These are phyloP conservation scores for Aradophagus sp. DNA, from an alignment of 1,140 invertebrate genomes.

Conservation along the genomic window DNA sequence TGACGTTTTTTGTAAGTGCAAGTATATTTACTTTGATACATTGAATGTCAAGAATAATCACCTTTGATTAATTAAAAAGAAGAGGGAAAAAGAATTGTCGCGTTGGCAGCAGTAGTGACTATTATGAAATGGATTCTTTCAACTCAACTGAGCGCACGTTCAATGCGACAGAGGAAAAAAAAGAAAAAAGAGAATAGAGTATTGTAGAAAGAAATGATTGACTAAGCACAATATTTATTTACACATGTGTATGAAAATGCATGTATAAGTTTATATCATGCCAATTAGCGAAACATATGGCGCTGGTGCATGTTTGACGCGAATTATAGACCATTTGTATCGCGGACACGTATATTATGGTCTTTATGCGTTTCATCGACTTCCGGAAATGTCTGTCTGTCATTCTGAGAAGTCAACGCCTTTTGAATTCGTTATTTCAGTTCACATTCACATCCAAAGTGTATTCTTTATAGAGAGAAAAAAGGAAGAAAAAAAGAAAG, in stretches of 20 bases:
- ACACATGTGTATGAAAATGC: slow-evolving; percentile 45
- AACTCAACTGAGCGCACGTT: slow-evolving; percentile 8
- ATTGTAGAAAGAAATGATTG: slow-evolving; percentile 42
- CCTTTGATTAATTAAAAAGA: too few relatives aligned
- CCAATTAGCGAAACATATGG: slow-evolving; percentile 59
- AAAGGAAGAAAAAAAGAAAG: too few relatives aligned
- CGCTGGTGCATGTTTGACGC: slow-evolving; percentile 53
- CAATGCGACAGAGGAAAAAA: slow-evolving; percentile 9
- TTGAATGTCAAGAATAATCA: too few relatives aligned
- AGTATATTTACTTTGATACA: too few relatives aligned
- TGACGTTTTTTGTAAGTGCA: too few relatives aligned
- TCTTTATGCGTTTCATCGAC: slow-evolving; percentile 61
- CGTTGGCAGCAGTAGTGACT: too few relatives aligned
- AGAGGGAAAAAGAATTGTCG: too few relatives aligned
- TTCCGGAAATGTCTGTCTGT: slow-evolving; percentile 60
- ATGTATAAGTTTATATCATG: slow-evolving; percentile 48
- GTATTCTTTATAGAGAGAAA: slow-evolving; percentile 51
- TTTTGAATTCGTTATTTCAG: slow-evolving; percentile 58
- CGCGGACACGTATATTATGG: slow-evolving; percentile 60
- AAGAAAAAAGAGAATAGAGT: slow-evolving; percentile 26
- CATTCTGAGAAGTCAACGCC: slow-evolving; percentile 59
- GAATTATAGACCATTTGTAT: slow-evolving; percentile 59
- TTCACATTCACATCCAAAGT: slow-evolving; percentile 54
- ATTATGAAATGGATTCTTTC: slow-evolving; percentile 18
- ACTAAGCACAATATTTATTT: slow-evolving; percentile 53